A percentile compares a stretch with the other conserved stretches of the same genome.
phyloP scores from a whole-genome alignment of 2,797 vertebrate species.

The Pristis pectinata region DNA sequence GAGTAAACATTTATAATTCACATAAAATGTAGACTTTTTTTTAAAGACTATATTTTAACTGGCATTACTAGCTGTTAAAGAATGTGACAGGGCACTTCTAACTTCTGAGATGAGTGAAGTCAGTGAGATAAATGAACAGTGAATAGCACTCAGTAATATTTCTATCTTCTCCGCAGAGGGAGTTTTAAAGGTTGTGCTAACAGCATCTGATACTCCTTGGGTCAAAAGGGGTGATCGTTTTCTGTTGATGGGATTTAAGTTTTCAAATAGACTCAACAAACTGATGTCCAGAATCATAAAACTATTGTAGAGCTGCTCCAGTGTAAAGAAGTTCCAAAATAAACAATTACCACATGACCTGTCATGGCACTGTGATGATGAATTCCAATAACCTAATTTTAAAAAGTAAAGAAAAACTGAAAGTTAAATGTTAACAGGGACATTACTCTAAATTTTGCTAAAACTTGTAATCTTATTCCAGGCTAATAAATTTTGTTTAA shows the following conservation, averaged over 20 bases:
- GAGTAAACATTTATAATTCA: background rate
- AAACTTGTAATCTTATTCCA: background rate
- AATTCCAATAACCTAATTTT: background rate
- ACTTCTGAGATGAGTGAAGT: background rate
- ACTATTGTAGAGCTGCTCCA: background rate
- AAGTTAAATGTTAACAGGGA: background rate
- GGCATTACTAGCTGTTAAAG: background rate
- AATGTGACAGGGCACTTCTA: background rate
- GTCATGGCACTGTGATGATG: background rate
- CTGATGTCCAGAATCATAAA: background rate
- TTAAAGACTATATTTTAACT: background rate
- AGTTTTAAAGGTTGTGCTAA: constrained; percentile 11
- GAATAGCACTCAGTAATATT: background rate
- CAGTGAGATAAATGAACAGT: background rate
- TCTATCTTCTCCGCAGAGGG: background rate
- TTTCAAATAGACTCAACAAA: background rate
- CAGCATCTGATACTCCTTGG: background rate
- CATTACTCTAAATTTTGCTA: background rate
- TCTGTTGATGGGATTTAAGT: background rate
- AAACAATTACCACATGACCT: background rate
- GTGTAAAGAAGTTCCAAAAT: constrained; percentile 31
- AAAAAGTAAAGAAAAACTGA: background rate
- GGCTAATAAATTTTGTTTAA: background rate
- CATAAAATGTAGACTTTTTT: background rate
- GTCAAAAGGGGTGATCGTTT: background rate